Base-by-base conservation (phyloP, 2,797 vertebrate genomes). In the Cuniculus paca region DNA sequence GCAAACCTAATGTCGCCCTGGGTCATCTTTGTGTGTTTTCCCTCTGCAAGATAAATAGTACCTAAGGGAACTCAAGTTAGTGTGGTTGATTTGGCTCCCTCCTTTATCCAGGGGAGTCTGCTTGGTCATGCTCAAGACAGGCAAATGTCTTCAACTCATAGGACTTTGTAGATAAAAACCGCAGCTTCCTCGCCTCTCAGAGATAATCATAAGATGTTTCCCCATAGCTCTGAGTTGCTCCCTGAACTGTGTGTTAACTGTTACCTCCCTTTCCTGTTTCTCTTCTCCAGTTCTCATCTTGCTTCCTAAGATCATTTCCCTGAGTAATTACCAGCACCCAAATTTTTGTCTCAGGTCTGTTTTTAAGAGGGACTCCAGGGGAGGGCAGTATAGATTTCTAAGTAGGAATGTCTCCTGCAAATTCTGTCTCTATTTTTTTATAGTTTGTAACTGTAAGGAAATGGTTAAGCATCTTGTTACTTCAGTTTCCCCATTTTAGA, bases 361-460 rank as follows among this genome's bases (percentile, higher is more conserved):
- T 87, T 91, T 83, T 19, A 75, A 78, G 26, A 52, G 39, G 19
- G 28, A 61, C 6, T 5, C 3, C n/a, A 50, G 54, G 48, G 5
- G n/a, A 70, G 28, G 2, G 6, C 7, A 45, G 3, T 56, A 26
- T 26, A 42, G 20, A 68, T 65, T 54, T 75, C 48, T 80, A 56
- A 95, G 2, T 2, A 16, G 34, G 26, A 31, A 31, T 60, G 1
- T 52, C 48, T 58, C 20, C 6, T 22, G 28, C 6, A 60, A 13
- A 82, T 86, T 63, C 70, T 82, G 70, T 10, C 36, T 36, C 42
- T 17, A 6, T 36, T 74, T 36, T 36, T 28, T 85, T 60, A 22
- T n/a, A 48, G 12, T 65, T 54, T 91, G 93, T 92, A 34, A 88
- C 63, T 26, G 77, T 63, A n/a, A 82, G 8, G 50, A 85, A 82